Conservation (phyloP, 2,888 invertebrate species). For the Orthonychiurus folsomi region DNA sequence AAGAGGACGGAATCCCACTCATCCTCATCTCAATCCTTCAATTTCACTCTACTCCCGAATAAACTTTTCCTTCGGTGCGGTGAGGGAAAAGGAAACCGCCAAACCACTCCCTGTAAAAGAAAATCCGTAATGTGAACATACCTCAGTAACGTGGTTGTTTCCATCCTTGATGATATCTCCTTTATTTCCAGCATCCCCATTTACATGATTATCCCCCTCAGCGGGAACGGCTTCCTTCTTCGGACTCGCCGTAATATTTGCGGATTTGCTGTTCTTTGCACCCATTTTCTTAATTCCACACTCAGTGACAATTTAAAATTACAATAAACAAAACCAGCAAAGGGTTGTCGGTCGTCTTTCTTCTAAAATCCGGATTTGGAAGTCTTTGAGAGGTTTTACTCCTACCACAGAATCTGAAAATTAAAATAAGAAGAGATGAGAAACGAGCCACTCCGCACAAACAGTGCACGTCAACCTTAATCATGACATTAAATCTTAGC, state of each 20-base stretch:
- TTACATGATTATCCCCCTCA: constrained; percentile 33
- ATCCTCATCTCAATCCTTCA: not conserved
- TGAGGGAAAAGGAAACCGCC: too few species aligned
- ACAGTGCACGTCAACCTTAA: not conserved
- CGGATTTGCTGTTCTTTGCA: constrained; percentile 38
- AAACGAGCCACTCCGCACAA: not conserved
- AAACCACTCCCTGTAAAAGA: too few species aligned
- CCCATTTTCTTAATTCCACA: constrained; percentile 23
- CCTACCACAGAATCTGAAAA: not conserved
- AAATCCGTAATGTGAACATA: constrained; percentile 22
- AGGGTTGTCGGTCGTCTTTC: not conserved
- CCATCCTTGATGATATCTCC: constrained; percentile 20
- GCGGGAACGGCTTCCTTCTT: constrained; percentile 34
- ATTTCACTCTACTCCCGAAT: too few species aligned
- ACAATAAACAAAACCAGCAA: not conserved
- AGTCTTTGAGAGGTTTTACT: not conserved
- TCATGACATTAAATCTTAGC: not conserved
- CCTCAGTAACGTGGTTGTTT: constrained; percentile 36
- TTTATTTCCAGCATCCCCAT: too few species aligned
- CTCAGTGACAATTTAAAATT: not conserved
- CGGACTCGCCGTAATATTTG: constrained; percentile 30
- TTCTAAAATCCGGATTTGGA: too few species aligned
- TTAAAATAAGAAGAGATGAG: not conserved
- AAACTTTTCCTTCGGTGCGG: too few species aligned
- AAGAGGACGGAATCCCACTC: not conserved